These are phyloP conservation scores for Sphaerophoria taeniata DNA, from an alignment of 2,888 invertebrate genomes.

Conservation along the genomic window DNA sequence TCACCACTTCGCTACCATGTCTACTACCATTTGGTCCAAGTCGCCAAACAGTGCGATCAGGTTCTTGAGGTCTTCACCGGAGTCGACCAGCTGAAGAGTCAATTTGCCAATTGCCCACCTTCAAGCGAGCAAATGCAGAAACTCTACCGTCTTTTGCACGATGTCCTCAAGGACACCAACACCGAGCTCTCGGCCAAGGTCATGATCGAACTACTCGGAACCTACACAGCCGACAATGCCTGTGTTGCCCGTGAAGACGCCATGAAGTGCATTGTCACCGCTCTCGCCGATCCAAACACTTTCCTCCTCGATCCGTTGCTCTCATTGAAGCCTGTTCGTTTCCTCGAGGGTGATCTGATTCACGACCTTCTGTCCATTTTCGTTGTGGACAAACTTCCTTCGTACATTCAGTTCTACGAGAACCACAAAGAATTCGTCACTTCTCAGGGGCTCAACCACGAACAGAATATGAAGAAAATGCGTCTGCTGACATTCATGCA, in stretches of 20 bases:
- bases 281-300: conserved; percentile 96
- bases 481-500: conserved; percentile 98
- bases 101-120: conserved; percentile 91
- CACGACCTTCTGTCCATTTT: conserved; percentile 97
- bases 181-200: conserved; percentile 96
- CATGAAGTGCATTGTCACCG: conserved; percentile 96
- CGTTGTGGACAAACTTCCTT: conserved; percentile 96
- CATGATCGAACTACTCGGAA: conserved; percentile 97
- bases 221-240: conserved; percentile 98
- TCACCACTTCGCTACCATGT: conserved; percentile 95
- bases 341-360: conserved; percentile 96
- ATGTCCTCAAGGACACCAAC: conserved; percentile 93
- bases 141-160: conserved; percentile 93
- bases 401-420: conserved; percentile 95
- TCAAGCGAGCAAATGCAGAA: conserved; percentile 96
- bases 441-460: conserved; percentile 92
- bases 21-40: conserved; percentile 94
- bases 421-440: conserved; percentile 96
- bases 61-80: conserved; percentile 93
- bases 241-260: conserved; percentile 98
- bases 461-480: conserved; percentile 98
- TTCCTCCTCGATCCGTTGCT: conserved; percentile 97
- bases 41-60: conserved; percentile 94
- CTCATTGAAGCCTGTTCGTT: conserved; percentile 96
- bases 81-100: conserved; percentile 91